These are phyloP conservation scores for Plutella xylostella DNA, from an alignment of 2,888 invertebrate genomes.

Conservation along the genomic window DNA sequence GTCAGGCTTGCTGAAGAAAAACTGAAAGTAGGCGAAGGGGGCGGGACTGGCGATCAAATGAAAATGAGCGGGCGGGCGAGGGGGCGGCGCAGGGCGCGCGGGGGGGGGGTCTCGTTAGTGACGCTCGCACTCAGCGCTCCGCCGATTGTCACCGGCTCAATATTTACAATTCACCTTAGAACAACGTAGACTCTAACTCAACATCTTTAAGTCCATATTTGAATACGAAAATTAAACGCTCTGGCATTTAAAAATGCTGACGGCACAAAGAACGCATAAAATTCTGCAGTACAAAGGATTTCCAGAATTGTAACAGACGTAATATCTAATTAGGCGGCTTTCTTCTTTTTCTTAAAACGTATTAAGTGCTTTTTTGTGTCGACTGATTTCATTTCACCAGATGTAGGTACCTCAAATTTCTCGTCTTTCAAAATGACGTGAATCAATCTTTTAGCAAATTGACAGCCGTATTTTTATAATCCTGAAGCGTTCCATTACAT, in stretches of 20 bases:
- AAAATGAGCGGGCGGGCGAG: constrained; percentile 38
- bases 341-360: background rate
- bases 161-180: constrained; percentile 27
- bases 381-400: no score
- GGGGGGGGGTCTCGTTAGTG: constrained; percentile 50
- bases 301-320: constrained; percentile 58
- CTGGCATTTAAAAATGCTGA: constrained; percentile 35
- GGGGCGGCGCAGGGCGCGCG: no score
- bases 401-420: no score
- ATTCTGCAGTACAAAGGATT: constrained; percentile 61
- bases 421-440: no score
- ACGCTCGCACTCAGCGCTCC: constrained; percentile 40
- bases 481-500: no score
- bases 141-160: constrained; percentile 54
- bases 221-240: background rate
- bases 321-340: constrained; percentile 62
- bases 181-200: constrained; percentile 23
- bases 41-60: constrained; percentile 47
- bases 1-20: constrained; percentile 38
- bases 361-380: no score
- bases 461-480: no score
- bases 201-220: constrained; percentile 17
- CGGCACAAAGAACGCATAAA: constrained; percentile 59
- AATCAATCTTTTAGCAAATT: no score
- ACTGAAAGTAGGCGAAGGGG: constrained; percentile 37